phyloP scores from a whole-genome alignment of 2,888 invertebrate genomes.

The Loripinus fragilis region DNA sequence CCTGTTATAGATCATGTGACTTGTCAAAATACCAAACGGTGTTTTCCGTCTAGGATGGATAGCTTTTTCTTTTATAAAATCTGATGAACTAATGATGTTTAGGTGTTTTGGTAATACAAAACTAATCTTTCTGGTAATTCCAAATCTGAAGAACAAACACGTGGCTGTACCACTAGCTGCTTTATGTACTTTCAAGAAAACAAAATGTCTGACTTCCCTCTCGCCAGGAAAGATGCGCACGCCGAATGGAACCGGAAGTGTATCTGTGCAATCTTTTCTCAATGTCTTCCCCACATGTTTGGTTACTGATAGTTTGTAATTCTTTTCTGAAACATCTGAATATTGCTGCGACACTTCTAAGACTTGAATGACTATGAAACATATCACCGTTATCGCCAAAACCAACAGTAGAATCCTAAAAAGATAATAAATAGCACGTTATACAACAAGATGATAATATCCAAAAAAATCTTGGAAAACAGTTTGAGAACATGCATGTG shows the following conservation, averaged over 20 bases:
- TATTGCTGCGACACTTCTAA: slow-evolving; percentile 29
- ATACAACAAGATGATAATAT: no score
- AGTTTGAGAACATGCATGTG: no score
- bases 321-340: not conserved
- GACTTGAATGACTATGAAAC: slow-evolving; percentile 27
- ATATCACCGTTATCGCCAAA: not conserved
- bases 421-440: not conserved
- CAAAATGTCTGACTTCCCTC: slow-evolving; percentile 58
- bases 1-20: slow-evolving; percentile 64
- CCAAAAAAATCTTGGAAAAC: no score
- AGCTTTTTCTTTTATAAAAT: slow-evolving; percentile 43
- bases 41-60: slow-evolving; percentile 55
- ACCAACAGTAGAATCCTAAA: slow-evolving; percentile 26
- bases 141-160: slow-evolving; percentile 63
- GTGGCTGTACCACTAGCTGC: slow-evolving; percentile 65
- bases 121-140: slow-evolving; percentile 49
- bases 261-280: slow-evolving; percentile 33
- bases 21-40: slow-evolving; percentile 62
- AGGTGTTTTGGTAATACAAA: slow-evolving; percentile 60
- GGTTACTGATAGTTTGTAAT: slow-evolving; percentile 10
- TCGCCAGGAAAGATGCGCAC: slow-evolving; percentile 51
- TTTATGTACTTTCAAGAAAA: slow-evolving; percentile 68
- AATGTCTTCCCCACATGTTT: slow-evolving; percentile 33
- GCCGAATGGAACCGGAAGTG: slow-evolving; percentile 39
- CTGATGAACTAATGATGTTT: slow-evolving; percentile 54